Conservation (phyloP, 2,113 vertebrate genomes). For the Gavia stellata region DNA sequence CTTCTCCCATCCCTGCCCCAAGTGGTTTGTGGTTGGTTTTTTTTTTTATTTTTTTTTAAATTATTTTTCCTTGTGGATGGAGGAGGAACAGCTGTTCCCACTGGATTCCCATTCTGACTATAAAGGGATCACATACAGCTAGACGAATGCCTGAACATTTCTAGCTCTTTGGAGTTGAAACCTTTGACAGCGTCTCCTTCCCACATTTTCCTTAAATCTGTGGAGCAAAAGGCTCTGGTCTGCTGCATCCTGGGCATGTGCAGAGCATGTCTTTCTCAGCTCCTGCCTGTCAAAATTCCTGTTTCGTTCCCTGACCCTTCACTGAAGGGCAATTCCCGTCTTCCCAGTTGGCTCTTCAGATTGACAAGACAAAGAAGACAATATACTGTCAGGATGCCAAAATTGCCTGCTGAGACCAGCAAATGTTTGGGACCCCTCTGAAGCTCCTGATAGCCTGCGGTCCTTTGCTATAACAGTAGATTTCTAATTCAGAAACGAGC, state of each 20-base stretch:
- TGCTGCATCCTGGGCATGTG: not conserved
- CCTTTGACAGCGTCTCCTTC: not conserved
- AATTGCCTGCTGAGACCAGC: not conserved
- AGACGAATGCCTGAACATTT: not conserved
- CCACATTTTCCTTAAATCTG: not conserved
- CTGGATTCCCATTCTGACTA: not conserved
- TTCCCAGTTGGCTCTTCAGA: not conserved
- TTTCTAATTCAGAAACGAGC: not conserved
- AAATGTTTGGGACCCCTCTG: fast-evolving
- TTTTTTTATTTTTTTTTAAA: not conserved
- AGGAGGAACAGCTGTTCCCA: not conserved
- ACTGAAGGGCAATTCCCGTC: not conserved
- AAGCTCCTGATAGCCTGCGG: not conserved
- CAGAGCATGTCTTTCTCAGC: not conserved
- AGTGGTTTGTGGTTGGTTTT: not conserved
- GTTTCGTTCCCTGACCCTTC: not conserved
- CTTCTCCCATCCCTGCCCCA: not conserved
- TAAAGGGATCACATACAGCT: not conserved
- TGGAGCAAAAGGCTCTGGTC: not conserved
- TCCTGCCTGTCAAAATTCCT: not conserved
- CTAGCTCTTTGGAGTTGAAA: not conserved
- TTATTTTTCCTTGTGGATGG: not conserved
- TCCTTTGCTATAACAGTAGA: not conserved
- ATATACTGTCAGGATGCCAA: not conserved
- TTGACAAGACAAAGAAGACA: not conserved